phyloP scores from a whole-genome alignment of 2,113 vertebrate genomes.

The Canis aureus region DNA sequence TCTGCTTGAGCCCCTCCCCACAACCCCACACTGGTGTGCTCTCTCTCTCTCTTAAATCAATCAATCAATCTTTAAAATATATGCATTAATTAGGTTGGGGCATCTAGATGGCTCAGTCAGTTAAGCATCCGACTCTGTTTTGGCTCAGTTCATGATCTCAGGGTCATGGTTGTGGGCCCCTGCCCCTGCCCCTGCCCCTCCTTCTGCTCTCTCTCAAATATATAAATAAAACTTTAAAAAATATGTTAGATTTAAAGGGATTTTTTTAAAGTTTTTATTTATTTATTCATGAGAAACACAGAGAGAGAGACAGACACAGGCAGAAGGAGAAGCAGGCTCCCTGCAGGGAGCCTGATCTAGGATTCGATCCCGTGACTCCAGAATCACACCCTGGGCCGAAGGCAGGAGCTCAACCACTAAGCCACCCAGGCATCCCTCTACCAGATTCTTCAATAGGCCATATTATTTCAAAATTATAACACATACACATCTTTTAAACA shows the following conservation, averaged over 20 bases:
- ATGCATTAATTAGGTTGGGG: no score
- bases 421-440: background rate
- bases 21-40: background rate
- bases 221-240: background rate
- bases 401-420: background rate
- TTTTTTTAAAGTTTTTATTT: no score
- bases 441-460: background rate
- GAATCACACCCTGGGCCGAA: background rate
- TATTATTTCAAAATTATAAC: slow-evolving; percentile 52
- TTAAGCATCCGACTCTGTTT: no score
- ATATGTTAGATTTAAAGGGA: slow-evolving; percentile 1
- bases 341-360: no score
- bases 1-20: background rate
- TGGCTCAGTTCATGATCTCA: no score
- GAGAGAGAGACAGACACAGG: background rate
- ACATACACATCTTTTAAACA: slow-evolving; percentile 3
- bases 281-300: no score
- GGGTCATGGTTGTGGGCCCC: no score
- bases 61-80: background rate
- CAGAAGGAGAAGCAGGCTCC: background rate
- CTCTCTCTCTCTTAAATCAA: background rate
- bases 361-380: background rate
- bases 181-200: no score
- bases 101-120: no score
- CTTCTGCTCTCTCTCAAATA: no score